Evolutionary conservation across 2,888 invertebrate species (phyloP).

Genomic region (Phalangium opilio): DNA sequence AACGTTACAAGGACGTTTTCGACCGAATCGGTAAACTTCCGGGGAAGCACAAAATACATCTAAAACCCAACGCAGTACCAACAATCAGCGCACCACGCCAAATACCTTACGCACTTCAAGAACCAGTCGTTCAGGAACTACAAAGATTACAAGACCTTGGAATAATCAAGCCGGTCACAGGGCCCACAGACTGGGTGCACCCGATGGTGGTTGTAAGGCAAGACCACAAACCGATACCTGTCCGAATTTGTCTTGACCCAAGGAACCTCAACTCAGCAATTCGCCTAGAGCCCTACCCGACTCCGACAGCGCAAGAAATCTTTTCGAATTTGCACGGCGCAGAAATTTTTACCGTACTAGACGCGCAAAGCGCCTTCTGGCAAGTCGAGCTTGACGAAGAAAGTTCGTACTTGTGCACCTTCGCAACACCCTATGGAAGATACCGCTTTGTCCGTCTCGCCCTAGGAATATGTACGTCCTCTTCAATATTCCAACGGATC

Average conservation of each 20-base stretch:
- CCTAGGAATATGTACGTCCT: constrained; percentile 7
- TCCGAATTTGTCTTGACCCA: constrained; percentile 9
- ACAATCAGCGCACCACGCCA: constrained; percentile 1
- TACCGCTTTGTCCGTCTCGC: constrained; percentile 7
- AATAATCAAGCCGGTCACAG: constrained; percentile 1
- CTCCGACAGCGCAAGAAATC: constrained; percentile 4
- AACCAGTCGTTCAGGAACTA: constrained; percentile 8
- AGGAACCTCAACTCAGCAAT: constrained; percentile 6
- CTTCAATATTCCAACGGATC: constrained; percentile 6
- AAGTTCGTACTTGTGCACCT: constrained; percentile 1
- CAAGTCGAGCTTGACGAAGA: constrained; percentile 5
- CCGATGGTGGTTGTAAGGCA: constrained; percentile 6
- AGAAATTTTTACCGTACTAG: constrained; percentile 6
- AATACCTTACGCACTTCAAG: constrained; percentile 2
- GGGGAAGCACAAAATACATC: constrained; percentile 2
- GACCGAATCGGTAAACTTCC: constrained; percentile 2
- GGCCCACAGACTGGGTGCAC: constrained; percentile 2
- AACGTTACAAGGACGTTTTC: constrained; percentile 8
- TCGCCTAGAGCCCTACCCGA: constrained; percentile 3
- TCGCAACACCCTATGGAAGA: constrained; percentile 9
- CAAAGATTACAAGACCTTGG: constrained; percentile 3
- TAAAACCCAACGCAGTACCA: constrained; percentile 1
- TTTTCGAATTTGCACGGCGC: constrained; percentile 2
- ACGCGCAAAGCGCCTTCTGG: constrained; percentile 7
- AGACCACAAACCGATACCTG: not conserved